Evolutionary conservation across 2,113 vertebrate species (phyloP).

Genomic region (Carassius gibelio): DNA sequence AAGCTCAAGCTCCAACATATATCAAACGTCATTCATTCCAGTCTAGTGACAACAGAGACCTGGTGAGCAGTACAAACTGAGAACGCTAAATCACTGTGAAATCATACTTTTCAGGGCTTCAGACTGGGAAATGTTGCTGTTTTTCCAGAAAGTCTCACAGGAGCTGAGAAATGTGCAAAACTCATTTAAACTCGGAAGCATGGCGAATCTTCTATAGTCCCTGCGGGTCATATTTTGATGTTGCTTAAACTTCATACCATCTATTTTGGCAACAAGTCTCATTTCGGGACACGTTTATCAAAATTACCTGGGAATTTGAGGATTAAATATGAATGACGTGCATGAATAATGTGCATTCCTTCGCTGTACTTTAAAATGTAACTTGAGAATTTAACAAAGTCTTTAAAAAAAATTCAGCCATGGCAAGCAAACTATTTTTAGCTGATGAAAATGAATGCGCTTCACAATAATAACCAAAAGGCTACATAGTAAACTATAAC

Average conservation of each 20-base stretch:
- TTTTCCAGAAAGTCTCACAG: constrained; percentile 30
- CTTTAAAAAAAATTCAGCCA: background rate
- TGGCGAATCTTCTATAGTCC: background rate
- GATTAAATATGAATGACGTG: constrained; percentile 3
- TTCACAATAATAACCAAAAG: background rate
- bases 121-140: constrained; percentile 19
- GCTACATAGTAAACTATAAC: constrained; percentile 1
- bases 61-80: background rate
- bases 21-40: background rate
- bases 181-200: constrained; percentile 28
- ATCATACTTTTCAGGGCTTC: constrained; percentile 10
- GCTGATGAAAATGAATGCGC: background rate
- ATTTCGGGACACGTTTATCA: constrained; percentile 15
- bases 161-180: constrained; percentile 45
- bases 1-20: background rate
- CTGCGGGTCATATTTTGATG: constrained; percentile 23
- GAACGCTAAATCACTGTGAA: constrained; percentile 26
- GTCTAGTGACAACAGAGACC: constrained; percentile 21
- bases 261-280: background rate
- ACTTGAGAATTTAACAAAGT: background rate
- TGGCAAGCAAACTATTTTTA: background rate
- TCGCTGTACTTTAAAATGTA: background rate
- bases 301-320: constrained; percentile 18
- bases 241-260: background rate
- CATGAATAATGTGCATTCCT: constrained; percentile 24